Evolutionary conservation across 1,140 invertebrate species (phyloP).

Genomic region (Achroia grisella): DNA sequence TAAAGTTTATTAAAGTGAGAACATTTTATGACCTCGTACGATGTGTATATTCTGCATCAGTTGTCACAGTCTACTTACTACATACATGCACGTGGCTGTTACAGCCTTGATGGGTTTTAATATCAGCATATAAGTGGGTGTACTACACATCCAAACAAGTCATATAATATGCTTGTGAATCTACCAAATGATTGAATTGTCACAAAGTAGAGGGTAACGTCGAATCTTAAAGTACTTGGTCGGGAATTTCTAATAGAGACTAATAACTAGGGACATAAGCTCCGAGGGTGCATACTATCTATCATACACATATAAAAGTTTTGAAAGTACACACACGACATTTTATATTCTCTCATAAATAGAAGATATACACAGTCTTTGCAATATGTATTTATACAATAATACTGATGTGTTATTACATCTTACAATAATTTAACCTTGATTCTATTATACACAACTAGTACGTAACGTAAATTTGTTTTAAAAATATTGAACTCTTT

Average conservation of each 20-base stretch:
- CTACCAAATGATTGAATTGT: background rate
- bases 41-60: background rate
- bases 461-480: constrained; percentile 27
- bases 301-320: constrained; percentile 45
- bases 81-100: no score
- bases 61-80: no score
- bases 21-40: no score
- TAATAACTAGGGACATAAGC: constrained; percentile 67
- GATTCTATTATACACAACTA: no score
- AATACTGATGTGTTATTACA: constrained; percentile 55
- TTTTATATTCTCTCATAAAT: constrained; percentile 56
- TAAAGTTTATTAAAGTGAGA: background rate
- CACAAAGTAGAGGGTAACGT: constrained; percentile 36
- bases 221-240: constrained; percentile 70
- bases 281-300: constrained; percentile 58
- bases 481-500: constrained; percentile 33
- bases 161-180: background rate
- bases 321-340: constrained; percentile 41
- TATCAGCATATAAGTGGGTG: no score
- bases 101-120: no score
- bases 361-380: constrained; percentile 65
- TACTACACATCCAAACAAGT: background rate
- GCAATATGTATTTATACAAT: constrained; percentile 50
- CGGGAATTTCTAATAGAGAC: constrained; percentile 64
- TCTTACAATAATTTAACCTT: constrained; percentile 26